A percentile compares a stretch with the other conserved stretches of the same genome.
These are phyloP conservation scores for Hippocampus zosterae DNA, from an alignment of 2,113 vertebrate species.

Conservation along the genomic window DNA sequence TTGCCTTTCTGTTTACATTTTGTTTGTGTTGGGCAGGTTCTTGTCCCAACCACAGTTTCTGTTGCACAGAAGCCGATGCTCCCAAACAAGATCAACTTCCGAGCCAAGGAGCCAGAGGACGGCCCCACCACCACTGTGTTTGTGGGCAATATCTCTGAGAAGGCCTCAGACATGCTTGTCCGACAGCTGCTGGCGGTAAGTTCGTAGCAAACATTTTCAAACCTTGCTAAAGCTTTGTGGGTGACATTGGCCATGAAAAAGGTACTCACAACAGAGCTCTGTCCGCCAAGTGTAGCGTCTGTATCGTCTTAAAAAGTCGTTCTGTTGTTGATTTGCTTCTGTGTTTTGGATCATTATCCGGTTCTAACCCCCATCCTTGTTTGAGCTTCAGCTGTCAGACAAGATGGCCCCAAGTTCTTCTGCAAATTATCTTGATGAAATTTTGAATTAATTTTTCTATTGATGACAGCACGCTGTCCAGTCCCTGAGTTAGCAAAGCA, in stretches of 20 bases:
- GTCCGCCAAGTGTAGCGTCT: neutral
- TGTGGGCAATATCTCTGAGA: conserved; percentile 98
- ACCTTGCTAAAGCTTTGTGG: neutral
- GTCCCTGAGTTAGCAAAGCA: too few species aligned
- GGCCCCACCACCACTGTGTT: conserved; percentile 97
- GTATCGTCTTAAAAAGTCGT: too few species aligned
- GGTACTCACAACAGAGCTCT: neutral
- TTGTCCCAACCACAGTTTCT: conserved; percentile 85
- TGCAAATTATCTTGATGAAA: too few species aligned
- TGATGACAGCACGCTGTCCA: too few species aligned
- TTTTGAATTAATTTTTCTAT: too few species aligned
- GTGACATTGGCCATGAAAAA: neutral
- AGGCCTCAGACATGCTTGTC: conserved; percentile 97
- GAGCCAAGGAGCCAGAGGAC: conserved; percentile 80
- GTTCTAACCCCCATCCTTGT: too few species aligned
- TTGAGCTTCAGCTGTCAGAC: too few species aligned
- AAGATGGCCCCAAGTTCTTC: too few species aligned
- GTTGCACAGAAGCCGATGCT: conserved; percentile 86
- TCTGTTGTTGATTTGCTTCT: too few species aligned
- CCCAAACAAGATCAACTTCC: conserved; percentile 77
- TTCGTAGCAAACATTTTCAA: neutral
- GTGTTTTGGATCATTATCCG: too few species aligned
- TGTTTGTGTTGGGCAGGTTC: conserved; percentile 68
- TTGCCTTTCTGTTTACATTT: neutral
- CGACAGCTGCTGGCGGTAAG: conserved; percentile 94